These are phyloP conservation scores for Tiphia femorata DNA, from an alignment of 2,888 invertebrate genomes.

Conservation along the genomic window DNA sequence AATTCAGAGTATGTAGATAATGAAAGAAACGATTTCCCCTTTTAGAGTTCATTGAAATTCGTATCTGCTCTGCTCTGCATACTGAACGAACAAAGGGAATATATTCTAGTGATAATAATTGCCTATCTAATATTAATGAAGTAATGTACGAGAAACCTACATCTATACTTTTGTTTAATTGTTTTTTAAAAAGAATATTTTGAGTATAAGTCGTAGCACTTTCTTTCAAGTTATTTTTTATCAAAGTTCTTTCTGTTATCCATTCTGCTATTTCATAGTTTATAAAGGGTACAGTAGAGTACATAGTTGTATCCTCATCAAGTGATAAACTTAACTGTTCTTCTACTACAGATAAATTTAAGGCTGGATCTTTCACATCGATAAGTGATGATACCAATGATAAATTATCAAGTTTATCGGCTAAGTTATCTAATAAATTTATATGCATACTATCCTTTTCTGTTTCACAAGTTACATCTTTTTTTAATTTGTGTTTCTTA, in stretches of 20 bases:
- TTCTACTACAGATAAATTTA: slow-evolving; percentile 51
- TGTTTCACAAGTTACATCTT: slow-evolving; percentile 4
- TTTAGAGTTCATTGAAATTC: slow-evolving; percentile 74
- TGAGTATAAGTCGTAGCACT: too few species aligned
- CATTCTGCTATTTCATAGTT: slow-evolving; percentile 57
- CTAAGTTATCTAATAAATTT: slow-evolving; percentile 41
- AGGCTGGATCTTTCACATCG: slow-evolving; percentile 56
- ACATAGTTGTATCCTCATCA: slow-evolving; percentile 56
- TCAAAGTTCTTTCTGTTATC: slow-evolving; percentile 21
- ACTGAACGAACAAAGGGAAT: slow-evolving; percentile 78
- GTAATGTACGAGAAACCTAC: slow-evolving; percentile 71
- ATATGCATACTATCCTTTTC: neutral
- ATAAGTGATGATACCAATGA: slow-evolving; percentile 54
- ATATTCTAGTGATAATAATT: slow-evolving; percentile 76
- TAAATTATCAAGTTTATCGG: slow-evolving; percentile 50
- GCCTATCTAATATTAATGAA: slow-evolving; percentile 71
- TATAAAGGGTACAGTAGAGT: slow-evolving; percentile 48
- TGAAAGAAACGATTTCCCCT: slow-evolving; percentile 84
- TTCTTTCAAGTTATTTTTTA: slow-evolving; percentile 16
- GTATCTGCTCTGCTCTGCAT: slow-evolving; percentile 77
- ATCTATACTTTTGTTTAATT: slow-evolving; percentile 48
- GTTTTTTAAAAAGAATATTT: too few species aligned
- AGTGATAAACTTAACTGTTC: slow-evolving; percentile 67
- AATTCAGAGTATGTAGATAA: slow-evolving; percentile 77
- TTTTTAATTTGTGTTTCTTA: slow-evolving; percentile 42